Percentiles rank a stretch among this genome's conserved stretches.
Evolutionary conservation across 2,113 vertebrate genomes (phyloP).

Genomic region (Dendrocopos noguchii): DNA sequence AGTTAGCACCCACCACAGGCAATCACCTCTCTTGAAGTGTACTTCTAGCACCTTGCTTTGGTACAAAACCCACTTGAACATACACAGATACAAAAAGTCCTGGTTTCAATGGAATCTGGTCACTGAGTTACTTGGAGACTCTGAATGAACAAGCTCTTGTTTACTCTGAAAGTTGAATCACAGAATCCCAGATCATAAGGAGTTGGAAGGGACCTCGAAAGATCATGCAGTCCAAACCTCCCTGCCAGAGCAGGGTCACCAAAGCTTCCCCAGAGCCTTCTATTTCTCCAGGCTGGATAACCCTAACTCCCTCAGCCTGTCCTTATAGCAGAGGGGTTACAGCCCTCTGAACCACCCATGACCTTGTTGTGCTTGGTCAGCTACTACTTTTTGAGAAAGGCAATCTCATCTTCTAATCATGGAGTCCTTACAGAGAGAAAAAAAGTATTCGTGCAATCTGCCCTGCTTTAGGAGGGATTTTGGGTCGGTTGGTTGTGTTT

Average conservation of each 20-base stretch:
- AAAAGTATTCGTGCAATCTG: not conserved
- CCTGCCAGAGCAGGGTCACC: too few species aligned
- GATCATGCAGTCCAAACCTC: too few species aligned
- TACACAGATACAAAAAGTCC: not conserved
- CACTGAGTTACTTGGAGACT: not conserved
- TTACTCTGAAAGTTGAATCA: not conserved
- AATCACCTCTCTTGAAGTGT: not conserved
- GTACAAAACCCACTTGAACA: not conserved
- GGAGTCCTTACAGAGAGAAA: not conserved
- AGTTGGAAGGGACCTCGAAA: too few species aligned
- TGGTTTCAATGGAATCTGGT: not conserved
- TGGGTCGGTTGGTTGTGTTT: fast-evolving
- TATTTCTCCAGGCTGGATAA: too few species aligned
- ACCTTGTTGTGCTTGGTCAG: too few species aligned
- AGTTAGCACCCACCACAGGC: not conserved
- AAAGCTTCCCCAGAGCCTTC: too few species aligned
- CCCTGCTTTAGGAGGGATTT: not conserved
- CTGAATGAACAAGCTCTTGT: not conserved
- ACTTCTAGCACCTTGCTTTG: not conserved
- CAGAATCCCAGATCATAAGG: not conserved
- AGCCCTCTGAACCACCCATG: too few species aligned
- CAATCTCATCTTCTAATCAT: not conserved
- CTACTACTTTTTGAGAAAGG: too few species aligned
- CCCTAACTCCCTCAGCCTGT: too few species aligned
- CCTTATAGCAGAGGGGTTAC: too few species aligned